Conservation (phyloP, 2,113 vertebrate genomes). For the Psammodynastes pulverulentus region DNA sequence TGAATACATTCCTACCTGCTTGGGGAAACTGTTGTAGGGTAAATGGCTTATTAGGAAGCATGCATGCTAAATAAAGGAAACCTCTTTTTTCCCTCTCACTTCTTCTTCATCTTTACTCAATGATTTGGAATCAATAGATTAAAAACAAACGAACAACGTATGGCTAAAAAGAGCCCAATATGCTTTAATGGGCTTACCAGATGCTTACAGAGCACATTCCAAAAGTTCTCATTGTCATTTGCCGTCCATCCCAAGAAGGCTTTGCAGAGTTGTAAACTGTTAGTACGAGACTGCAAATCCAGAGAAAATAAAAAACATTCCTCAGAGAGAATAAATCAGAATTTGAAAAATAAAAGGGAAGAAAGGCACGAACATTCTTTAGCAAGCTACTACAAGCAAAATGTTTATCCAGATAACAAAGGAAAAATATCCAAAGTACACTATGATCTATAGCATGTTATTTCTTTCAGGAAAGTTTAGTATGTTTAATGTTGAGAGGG, state of each 20-base stretch:
- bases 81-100: background rate
- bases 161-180: background rate
- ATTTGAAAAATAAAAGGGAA: background rate
- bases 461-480: background rate
- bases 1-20: background rate
- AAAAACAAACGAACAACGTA: background rate
- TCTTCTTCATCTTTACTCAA: background rate
- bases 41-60: background rate
- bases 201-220: slow-evolving; percentile 9
- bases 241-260: background rate
- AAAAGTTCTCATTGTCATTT: background rate
- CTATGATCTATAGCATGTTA: background rate
- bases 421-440: background rate
- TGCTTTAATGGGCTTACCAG: background rate
- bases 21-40: background rate
- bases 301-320: background rate
- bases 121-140: background rate
- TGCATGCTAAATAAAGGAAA: background rate
- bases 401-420: background rate
- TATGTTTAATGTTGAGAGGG: background rate
- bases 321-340: background rate
- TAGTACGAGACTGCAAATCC: slow-evolving; percentile 7
- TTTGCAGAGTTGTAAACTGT: background rate
- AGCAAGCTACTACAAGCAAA: background rate
- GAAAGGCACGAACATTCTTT: background rate